phyloP scores from a whole-genome alignment of 1,140 invertebrate species.

The Aphis gossypii region DNA sequence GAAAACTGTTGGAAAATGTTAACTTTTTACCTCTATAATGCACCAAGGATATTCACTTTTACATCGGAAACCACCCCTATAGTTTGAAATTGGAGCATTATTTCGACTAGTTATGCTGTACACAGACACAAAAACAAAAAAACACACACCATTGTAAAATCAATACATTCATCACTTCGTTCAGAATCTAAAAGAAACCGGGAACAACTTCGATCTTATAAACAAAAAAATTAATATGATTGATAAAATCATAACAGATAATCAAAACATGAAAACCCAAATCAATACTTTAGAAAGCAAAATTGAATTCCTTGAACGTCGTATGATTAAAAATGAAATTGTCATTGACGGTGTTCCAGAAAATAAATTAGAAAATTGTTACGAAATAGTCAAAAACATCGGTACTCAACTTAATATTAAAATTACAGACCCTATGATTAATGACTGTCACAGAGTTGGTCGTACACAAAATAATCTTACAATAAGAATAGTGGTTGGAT shows the following conservation, averaged over 20 bases:
- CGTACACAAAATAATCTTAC: background rate
- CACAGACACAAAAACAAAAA: too few species aligned
- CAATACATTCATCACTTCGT: too few species aligned
- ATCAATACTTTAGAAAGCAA: background rate
- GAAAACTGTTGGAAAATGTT: too few species aligned
- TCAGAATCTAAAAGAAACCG: background rate
- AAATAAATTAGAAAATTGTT: conserved; percentile 29
- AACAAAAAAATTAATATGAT: conserved; percentile 9
- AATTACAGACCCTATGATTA: conserved; percentile 11
- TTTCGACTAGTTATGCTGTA: too few species aligned
- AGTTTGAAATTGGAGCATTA: too few species aligned
- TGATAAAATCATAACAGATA: conserved; percentile 31
- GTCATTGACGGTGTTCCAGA: conserved; percentile 9
- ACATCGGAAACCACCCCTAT: too few species aligned
- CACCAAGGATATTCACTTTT: too few species aligned
- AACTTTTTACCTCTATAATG: too few species aligned
- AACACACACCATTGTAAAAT: too few species aligned
- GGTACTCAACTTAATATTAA: background rate
- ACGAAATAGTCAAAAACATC: background rate
- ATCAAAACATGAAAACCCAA: conserved; percentile 7
- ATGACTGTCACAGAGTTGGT: conserved; percentile 8
- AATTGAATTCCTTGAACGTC: conserved; percentile 32
- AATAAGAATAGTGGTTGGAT: background rate
- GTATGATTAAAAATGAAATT: background rate
- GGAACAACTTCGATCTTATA: background rate